Conservation (phyloP, 2,888 invertebrate genomes). For the Eupithecia vulgata region DNA sequence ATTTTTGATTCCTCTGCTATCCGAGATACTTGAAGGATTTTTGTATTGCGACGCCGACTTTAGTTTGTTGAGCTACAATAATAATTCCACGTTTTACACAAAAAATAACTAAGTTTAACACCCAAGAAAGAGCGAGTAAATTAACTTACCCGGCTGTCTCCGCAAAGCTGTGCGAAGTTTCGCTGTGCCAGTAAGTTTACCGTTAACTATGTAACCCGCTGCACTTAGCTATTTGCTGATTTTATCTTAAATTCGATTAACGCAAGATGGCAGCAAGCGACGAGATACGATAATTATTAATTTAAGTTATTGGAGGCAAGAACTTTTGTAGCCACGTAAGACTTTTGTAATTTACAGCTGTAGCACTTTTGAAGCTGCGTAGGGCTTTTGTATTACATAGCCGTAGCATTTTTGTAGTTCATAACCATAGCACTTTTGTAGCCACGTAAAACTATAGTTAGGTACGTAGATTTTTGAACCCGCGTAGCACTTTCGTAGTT, state of each 20-base stretch:
- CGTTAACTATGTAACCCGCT: constrained; percentile 16
- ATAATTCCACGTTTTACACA: no score
- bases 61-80: no score
- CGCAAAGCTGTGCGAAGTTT: neutral
- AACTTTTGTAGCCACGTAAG: neutral
- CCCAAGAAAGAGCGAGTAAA: neutral
- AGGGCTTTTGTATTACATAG: neutral
- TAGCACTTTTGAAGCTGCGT: neutral
- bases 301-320: neutral
- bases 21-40: no score
- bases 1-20: no score
- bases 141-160: neutral
- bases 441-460: no score
- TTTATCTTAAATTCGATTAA: constrained; percentile 8
- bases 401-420: no score
- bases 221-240: constrained; percentile 1
- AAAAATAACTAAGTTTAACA: no score
- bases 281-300: neutral
- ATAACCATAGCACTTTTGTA: neutral
- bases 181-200: constrained; percentile 18
- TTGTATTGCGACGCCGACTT: no score
- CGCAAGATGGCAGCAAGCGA: constrained; percentile 5
- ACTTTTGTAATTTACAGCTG: neutral
- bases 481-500: neutral
- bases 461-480: no score